These are phyloP conservation scores for Ibycter americanus DNA, from an alignment of 2,797 vertebrate genomes.

Conservation along the genomic window DNA sequence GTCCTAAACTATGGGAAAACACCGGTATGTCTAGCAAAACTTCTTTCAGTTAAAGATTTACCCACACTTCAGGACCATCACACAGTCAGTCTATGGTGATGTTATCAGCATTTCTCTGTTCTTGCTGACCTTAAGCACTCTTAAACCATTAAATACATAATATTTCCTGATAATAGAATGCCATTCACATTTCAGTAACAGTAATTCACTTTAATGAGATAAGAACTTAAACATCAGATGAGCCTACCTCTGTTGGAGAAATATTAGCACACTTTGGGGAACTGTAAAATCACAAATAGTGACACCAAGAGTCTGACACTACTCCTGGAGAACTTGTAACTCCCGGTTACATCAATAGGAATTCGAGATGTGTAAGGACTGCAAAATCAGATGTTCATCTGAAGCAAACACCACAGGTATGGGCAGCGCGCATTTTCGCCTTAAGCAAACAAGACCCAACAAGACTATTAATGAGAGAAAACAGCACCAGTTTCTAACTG, in stretches of 20 bases:
- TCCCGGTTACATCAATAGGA: not conserved
- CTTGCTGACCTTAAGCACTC: slow-evolving; percentile 44
- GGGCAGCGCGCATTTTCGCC: slow-evolving; percentile 64
- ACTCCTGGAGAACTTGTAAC: slow-evolving; percentile 28
- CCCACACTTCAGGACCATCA: not conserved
- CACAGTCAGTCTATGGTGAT: not conserved
- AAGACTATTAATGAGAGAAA: slow-evolving; percentile 62
- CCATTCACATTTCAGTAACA: slow-evolving; percentile 52
- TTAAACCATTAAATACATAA: slow-evolving; percentile 54
- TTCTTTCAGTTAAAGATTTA: not conserved
- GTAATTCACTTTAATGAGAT: slow-evolving; percentile 35
- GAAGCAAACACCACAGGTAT: slow-evolving; percentile 24
- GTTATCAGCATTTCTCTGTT: slow-evolving; percentile 19
- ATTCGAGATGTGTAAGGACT: slow-evolving; percentile 26
- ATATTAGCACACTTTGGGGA: not conserved
- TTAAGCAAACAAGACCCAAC: slow-evolving; percentile 64
- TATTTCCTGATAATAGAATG: slow-evolving; percentile 54
- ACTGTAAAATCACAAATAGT: not conserved
- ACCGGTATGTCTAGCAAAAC: not conserved
- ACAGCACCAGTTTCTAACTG: slow-evolving; percentile 46
- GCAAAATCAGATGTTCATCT: slow-evolving; percentile 52
- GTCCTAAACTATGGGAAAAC: not conserved
- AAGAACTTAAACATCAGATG: not conserved
- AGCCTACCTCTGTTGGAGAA: not conserved
- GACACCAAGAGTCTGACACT: not conserved